Base-by-base conservation (phyloP, 2,113 vertebrate species). In the Shinisaurus crocodilurus region DNA sequence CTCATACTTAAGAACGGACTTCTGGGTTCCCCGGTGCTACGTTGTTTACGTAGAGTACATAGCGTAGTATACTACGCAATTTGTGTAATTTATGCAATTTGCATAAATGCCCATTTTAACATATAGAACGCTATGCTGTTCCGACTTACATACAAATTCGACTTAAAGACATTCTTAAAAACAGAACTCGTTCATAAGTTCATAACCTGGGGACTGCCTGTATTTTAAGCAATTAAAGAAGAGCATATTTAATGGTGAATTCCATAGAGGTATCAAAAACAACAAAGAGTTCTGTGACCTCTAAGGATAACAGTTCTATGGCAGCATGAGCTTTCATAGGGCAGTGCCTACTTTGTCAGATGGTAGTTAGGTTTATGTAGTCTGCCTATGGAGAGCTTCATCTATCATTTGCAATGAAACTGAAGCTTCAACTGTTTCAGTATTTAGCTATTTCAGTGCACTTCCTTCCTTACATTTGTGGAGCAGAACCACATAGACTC, bases 391-490 rank as follows among this genome's bases (percentile, higher is more conserved):
- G 0, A 82, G 2, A 70, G 63, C 15, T 75, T 89, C 15, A 84
- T 74, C 91, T 89, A 18, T 37, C 63, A 81, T 0, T 0, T 89
- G 81, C 4, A 77, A 80, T 43, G 2, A 87, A 34, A 69, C 23
- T 18, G 54, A 70, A 40, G 63, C 1, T 88, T 91, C 88, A 2
- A 85, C n/a, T 9, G 6, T 81, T 50, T 37, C 85, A 50, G 3
- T 89, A 63, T 70, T 74, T 18, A 23, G 29, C 75, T 83, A 80
- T 81, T 74, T 0, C 88, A 82, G 48, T 79, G 45, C 9, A 80
- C 20, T 34, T 91, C 89, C 85, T 83, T 82, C 60, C 67, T 79
- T 77, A 29, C 70, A 91, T 85, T 90, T 87, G 76, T 54, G 8
- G 77, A 27, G 79, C 25, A 88, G 29, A 43, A 92, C 81, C 13